Conservation (phyloP, 2,113 vertebrate genomes). For the Antechinus flavipes region DNA sequence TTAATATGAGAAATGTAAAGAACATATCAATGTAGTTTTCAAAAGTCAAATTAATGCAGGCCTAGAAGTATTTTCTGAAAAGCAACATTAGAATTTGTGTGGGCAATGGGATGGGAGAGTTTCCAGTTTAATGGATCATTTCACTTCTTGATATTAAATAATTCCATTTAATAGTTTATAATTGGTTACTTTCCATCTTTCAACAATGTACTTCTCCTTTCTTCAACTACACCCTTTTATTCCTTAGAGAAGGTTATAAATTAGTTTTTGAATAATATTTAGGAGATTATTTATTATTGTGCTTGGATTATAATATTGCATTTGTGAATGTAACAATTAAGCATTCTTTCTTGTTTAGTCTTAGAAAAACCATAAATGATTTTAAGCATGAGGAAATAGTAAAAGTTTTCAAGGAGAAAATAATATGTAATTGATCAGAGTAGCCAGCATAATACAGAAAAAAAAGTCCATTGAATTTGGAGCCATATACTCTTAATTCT, state of each 20-base stretch:
- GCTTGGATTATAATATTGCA: background rate
- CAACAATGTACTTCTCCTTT: constrained; percentile 3
- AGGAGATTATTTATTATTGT: background rate
- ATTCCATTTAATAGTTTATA: constrained; percentile 67
- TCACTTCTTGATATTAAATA: constrained; percentile 64
- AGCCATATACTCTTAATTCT: background rate
- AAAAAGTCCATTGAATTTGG: background rate
- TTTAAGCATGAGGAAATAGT: background rate
- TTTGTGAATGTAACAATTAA: background rate
- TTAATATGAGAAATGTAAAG: background rate
- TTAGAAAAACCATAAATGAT: background rate
- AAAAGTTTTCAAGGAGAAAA: background rate
- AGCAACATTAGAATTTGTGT: constrained; percentile 53
- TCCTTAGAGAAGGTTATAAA: constrained; percentile 29
- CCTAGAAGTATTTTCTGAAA: constrained; percentile 52
- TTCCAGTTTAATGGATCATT: constrained; percentile 72
- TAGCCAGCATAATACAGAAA: background rate
- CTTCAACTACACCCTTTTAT: background rate
- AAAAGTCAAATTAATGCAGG: constrained; percentile 59
- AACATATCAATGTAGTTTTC: constrained; percentile 51
- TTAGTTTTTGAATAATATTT: background rate
- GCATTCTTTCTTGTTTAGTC: background rate
- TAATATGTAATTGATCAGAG: background rate
- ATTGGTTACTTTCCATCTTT: constrained; percentile 69
- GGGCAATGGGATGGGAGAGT: background rate